phyloP scores from a whole-genome alignment of 2,888 invertebrate species.

The Euzophera pinguis region DNA sequence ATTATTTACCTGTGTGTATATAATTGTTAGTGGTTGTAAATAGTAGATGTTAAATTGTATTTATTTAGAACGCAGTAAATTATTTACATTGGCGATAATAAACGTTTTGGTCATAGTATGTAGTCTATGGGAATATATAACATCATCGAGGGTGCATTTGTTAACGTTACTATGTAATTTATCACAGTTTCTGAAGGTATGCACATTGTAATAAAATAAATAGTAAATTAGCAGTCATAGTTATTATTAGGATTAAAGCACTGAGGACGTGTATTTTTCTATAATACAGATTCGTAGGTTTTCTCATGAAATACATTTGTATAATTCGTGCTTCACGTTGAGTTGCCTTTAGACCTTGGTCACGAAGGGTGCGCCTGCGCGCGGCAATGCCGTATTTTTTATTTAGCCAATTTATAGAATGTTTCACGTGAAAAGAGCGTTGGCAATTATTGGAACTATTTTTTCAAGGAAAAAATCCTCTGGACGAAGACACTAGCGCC shows the following conservation, averaged over 20 bases:
- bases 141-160: slow-evolving; percentile 46
- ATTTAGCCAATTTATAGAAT: no score
- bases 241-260: slow-evolving; percentile 63
- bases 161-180: slow-evolving; percentile 37
- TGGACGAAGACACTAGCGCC: no score
- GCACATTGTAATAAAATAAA: slow-evolving; percentile 47
- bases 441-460: no score
- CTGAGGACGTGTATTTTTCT: slow-evolving; percentile 78
- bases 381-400: no score
- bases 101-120: slow-evolving; percentile 32
- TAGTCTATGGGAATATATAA: slow-evolving; percentile 31
- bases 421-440: no score
- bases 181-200: slow-evolving; percentile 43
- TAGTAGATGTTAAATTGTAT: slow-evolving; percentile 62
- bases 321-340: slow-evolving; percentile 51
- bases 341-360: slow-evolving; percentile 50
- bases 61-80: slow-evolving; percentile 49
- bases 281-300: slow-evolving; percentile 57
- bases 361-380: slow-evolving; percentile 16
- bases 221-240: slow-evolving; percentile 24
- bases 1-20: slow-evolving; percentile 72
- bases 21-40: slow-evolving; percentile 71
- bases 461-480: no score
- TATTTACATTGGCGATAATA: slow-evolving; percentile 36
- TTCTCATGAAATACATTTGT: slow-evolving; percentile 43